These are phyloP conservation scores for Ctenoplectra terminalis DNA, from an alignment of 1,140 invertebrate species.

Conservation along the genomic window DNA sequence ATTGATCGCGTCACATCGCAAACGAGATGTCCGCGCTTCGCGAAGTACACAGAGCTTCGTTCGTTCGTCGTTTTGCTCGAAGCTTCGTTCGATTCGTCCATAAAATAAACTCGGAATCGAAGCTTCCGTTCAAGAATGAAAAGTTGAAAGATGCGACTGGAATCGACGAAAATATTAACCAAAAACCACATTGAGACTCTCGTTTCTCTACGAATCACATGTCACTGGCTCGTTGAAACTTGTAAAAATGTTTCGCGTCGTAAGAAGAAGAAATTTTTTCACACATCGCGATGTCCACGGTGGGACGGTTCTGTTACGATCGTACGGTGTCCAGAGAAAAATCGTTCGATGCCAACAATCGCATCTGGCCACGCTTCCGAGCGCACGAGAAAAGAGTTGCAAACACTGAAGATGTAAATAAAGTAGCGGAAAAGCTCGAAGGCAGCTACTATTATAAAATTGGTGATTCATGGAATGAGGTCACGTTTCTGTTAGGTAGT, in stretches of 20 bases:
- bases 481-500: slow-evolving; percentile 71
- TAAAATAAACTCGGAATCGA: too few relatives aligned
- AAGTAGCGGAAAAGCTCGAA: slow-evolving; percentile 61
- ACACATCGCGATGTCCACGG: too few relatives aligned
- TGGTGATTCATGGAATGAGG: slow-evolving; percentile 79
- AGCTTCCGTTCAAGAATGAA: too few relatives aligned
- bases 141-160: too few relatives aligned
- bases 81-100: too few relatives aligned
- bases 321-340: background rate
- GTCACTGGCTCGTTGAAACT: too few relatives aligned
- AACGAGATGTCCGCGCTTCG: background rate
- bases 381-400: slow-evolving; percentile 3
- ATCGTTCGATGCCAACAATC: slow-evolving; percentile 1
- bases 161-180: too few relatives aligned
- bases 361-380: background rate
- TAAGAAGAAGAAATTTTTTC: too few relatives aligned
- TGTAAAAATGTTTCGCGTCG: too few relatives aligned
- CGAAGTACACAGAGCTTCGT: background rate
- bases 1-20: slow-evolving; percentile 7
- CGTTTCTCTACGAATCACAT: too few relatives aligned
- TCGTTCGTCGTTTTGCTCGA: background rate
- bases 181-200: too few relatives aligned
- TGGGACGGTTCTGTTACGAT: background rate
- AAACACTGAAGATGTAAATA: slow-evolving; percentile 51
- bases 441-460: slow-evolving; percentile 80